Percentiles rank a stretch among this genome's conserved stretches.
phyloP scores from a whole-genome alignment of 2,888 invertebrate species.

The Euplagia quadripunctaria region DNA sequence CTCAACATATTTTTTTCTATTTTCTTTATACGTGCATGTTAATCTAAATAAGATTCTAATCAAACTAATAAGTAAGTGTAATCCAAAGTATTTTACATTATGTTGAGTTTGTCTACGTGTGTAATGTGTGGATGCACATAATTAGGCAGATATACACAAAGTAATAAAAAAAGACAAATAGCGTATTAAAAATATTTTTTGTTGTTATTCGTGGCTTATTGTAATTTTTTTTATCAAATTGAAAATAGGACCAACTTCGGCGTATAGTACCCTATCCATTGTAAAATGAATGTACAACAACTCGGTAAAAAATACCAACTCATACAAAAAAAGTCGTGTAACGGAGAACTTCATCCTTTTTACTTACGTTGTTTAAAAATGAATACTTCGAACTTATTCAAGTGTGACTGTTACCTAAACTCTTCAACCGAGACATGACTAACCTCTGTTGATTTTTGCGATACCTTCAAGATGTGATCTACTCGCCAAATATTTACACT shows the following conservation, averaged over 20 bases:
- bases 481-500: slow-evolving; percentile 6
- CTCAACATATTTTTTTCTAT: too few species aligned
- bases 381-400: not conserved
- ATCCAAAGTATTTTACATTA: too few species aligned
- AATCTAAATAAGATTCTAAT: too few species aligned
- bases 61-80: too few species aligned
- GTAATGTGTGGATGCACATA: too few species aligned
- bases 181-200: too few species aligned
- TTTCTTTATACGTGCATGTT: too few species aligned
- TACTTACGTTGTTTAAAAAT: not conserved
- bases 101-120: too few species aligned
- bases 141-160: too few species aligned
- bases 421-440: not conserved
- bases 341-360: not conserved
- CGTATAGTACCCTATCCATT: not conserved
- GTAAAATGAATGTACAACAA: not conserved
- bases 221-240: too few species aligned
- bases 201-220: too few species aligned
- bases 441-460: not conserved
- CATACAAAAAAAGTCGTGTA: not conserved
- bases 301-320: not conserved
- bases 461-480: not conserved
- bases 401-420: not conserved
- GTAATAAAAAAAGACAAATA: too few species aligned
- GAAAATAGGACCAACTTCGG: not conserved